Evolutionary conservation across 2,113 vertebrate genomes (phyloP).

Genomic region (Xiphophorus maculatus): DNA sequence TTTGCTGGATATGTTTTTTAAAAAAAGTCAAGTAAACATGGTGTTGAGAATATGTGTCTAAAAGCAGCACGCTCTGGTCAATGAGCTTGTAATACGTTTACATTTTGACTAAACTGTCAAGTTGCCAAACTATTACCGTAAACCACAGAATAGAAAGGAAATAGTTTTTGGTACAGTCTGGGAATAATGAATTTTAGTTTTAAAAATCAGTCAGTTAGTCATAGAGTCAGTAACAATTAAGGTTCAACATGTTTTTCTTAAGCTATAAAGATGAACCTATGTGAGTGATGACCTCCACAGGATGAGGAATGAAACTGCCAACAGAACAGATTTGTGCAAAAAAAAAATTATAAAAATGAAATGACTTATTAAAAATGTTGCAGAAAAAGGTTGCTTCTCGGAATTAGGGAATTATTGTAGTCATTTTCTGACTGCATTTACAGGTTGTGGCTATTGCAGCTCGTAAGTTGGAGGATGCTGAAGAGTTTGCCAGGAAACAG

Average conservation of each 20-base stretch:
- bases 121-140: background rate
- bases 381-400: too few relatives aligned
- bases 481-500: constrained; percentile 83
- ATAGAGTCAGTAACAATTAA: background rate
- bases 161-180: background rate
- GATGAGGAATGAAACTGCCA: background rate
- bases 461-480: constrained; percentile 75
- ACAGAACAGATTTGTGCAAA: too few relatives aligned
- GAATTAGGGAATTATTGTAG: background rate
- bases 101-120: background rate
- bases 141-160: background rate
- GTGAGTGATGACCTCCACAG: background rate
- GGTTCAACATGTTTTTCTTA: too few relatives aligned
- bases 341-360: too few relatives aligned
- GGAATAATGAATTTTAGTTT: too few relatives aligned
- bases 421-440: background rate
- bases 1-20: too few relatives aligned
- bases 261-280: background rate
- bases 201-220: too few relatives aligned
- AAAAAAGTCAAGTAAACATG: too few relatives aligned
- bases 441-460: constrained; percentile 87
- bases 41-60: background rate
- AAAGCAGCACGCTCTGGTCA: background rate
- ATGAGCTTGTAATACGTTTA: background rate
- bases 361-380: too few relatives aligned